phyloP scores from a whole-genome alignment of 1,140 invertebrate species.

The Tribolium madens region DNA sequence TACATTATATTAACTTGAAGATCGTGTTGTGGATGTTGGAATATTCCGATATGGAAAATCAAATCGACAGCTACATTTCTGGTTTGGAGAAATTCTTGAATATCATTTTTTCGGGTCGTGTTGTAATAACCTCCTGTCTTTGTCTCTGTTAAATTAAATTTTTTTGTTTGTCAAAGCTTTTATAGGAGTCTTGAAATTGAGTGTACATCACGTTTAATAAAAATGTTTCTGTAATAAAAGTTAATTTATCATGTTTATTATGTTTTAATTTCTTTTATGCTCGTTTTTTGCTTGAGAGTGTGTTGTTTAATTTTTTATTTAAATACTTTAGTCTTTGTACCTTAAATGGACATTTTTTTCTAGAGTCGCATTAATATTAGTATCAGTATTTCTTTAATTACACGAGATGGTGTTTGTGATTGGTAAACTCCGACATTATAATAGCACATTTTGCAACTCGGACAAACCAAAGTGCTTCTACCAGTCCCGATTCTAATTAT shows the following conservation, averaged over 20 bases:
- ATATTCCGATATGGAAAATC: neutral
- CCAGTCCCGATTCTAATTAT: constrained; percentile 10
- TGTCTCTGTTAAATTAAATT: neutral
- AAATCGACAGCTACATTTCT: neutral
- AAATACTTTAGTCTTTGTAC: too few relatives aligned
- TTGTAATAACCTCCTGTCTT: neutral
- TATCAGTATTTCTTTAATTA: too few relatives aligned
- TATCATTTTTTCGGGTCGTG: neutral
- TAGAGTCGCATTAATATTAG: too few relatives aligned
- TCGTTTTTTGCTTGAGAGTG: neutral
- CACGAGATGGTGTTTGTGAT: neutral
- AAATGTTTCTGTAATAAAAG: neutral
- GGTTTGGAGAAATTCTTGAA: neutral
- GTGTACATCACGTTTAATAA: neutral
- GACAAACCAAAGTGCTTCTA: neutral
- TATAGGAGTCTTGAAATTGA: neutral
- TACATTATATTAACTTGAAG: constrained; percentile 10
- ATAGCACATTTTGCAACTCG: neutral
- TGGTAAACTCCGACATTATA: neutral
- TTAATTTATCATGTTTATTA: neutral
- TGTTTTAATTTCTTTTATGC: neutral
- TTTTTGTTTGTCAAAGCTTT: neutral
- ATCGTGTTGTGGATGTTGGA: neutral
- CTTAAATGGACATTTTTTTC: too few relatives aligned
- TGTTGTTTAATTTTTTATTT: too few relatives aligned